A percentile compares a stretch with the other conserved stretches of the same genome.
Conservation (phyloP, 2,888 invertebrate species). For the Malacosoma neustria region DNA sequence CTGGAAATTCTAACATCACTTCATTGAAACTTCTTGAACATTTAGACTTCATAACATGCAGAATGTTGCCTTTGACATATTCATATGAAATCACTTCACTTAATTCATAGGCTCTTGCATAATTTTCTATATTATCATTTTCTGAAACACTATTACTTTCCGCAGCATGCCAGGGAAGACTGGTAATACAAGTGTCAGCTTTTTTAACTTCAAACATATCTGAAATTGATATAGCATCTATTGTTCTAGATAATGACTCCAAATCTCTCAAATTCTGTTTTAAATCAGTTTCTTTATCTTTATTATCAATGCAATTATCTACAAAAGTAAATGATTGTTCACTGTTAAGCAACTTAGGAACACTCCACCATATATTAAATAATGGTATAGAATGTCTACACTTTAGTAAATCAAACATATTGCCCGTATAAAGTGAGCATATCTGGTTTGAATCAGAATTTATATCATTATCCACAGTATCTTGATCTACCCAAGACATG, state of each 20-base stretch:
- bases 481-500: slow-evolving; percentile 49
- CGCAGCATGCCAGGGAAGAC: slow-evolving; percentile 39
- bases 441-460: not conserved
- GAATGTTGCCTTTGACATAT: slow-evolving; percentile 1
- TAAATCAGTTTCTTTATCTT: no score
- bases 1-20: slow-evolving; percentile 29
- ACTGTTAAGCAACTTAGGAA: slow-evolving; percentile 34
- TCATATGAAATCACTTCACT: slow-evolving; percentile 35
- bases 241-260: slow-evolving; percentile 30
- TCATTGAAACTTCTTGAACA: not conserved
- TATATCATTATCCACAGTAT: slow-evolving; percentile 17
- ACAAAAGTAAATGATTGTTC: no score
- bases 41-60: not conserved
- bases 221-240: slow-evolving; percentile 56
- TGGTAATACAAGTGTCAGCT: slow-evolving; percentile 25
- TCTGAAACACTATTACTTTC: slow-evolving; percentile 52
- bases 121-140: slow-evolving; percentile 36
- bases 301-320: no score
- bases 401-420: not conserved
- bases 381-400: slow-evolving; percentile 17
- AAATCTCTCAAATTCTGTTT: slow-evolving; percentile 20
- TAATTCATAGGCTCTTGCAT: slow-evolving; percentile 27
- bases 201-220: slow-evolving; percentile 29
- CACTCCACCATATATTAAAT: slow-evolving; percentile 55
- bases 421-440: not conserved